These are phyloP conservation scores for Neoscelio sp. DNA, from an alignment of 2,888 invertebrate genomes.

Conservation along the genomic window DNA sequence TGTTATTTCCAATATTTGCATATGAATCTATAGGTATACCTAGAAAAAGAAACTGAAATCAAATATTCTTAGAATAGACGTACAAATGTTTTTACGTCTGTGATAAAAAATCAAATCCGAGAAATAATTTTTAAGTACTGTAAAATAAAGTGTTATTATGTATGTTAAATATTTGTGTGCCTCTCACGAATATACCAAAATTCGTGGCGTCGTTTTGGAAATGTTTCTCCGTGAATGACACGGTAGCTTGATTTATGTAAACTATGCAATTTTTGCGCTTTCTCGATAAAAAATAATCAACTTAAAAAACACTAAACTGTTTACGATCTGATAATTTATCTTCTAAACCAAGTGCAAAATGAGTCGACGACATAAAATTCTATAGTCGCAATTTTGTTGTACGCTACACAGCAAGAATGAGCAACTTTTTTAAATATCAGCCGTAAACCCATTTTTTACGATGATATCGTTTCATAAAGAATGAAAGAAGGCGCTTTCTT, in stretches of 20 bases:
- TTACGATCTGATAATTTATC: conserved; percentile 40
- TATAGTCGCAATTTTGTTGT: conserved; percentile 41
- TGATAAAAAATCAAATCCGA: too few relatives aligned
- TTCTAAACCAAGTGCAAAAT: conserved; percentile 14
- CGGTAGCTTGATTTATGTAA: conserved; percentile 19
- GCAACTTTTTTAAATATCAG: conserved; percentile 42
- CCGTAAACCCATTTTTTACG: conserved; percentile 32
- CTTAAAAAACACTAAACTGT: conserved; percentile 26
- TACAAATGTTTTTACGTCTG: too few relatives aligned
- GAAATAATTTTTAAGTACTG: too few relatives aligned
- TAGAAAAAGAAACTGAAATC: too few relatives aligned
- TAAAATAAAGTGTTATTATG: too few relatives aligned
- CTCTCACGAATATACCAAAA: too few relatives aligned
- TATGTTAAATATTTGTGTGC: too few relatives aligned
- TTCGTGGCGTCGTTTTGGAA: too few relatives aligned
- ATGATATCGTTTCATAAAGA: conserved; percentile 45
- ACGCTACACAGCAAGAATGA: conserved; percentile 29
- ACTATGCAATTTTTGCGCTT: not conserved
- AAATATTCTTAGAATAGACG: too few relatives aligned
- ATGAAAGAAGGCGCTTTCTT: conserved; percentile 7
- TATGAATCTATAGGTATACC: too few relatives aligned
- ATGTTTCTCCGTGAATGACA: not conserved
- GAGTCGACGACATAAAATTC: conserved; percentile 31
- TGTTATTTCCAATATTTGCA: too few relatives aligned
- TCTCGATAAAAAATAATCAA: conserved; percentile 36